phyloP scores from a whole-genome alignment of 2,888 invertebrate genomes.

The Heliconius aoede region DNA sequence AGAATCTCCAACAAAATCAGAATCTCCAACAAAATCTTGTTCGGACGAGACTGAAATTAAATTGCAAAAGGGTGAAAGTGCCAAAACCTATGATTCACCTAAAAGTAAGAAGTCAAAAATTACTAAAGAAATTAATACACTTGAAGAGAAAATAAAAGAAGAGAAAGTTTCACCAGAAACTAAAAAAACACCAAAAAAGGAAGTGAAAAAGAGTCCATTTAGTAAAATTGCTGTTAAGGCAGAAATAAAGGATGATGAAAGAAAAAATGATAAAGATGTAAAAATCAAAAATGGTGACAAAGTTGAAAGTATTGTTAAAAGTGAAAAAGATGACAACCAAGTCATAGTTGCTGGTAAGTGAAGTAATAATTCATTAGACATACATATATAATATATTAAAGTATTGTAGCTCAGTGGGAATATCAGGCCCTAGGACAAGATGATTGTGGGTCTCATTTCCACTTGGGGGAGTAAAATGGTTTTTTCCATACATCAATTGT shows the following conservation, averaged over 20 bases:
- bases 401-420: no score
- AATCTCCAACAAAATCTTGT: constrained; percentile 42
- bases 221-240: constrained; percentile 44
- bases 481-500: no score
- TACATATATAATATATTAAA: no score
- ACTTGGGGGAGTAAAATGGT: no score
- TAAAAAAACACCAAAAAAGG: constrained; percentile 35
- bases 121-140: constrained; percentile 40
- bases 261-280: constrained; percentile 15
- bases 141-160: constrained; percentile 43
- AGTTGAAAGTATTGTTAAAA: background rate
- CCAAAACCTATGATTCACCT: constrained; percentile 66
- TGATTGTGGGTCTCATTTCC: no score
- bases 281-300: constrained; percentile 39
- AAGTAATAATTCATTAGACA: background rate
- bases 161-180: constrained; percentile 47
- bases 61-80: constrained; percentile 54
- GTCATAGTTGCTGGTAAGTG: constrained; percentile 57
- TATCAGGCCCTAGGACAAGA: no score
- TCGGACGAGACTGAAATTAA: constrained; percentile 53
- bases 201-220: constrained; percentile 35
- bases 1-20: constrained; percentile 51
- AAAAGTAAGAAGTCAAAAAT: constrained; percentile 59
- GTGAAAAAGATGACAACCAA: constrained; percentile 46
- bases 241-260: constrained; percentile 40